Conservation (phyloP, 2,797 vertebrate genomes). For the Heteromormyrus szaboi region DNA sequence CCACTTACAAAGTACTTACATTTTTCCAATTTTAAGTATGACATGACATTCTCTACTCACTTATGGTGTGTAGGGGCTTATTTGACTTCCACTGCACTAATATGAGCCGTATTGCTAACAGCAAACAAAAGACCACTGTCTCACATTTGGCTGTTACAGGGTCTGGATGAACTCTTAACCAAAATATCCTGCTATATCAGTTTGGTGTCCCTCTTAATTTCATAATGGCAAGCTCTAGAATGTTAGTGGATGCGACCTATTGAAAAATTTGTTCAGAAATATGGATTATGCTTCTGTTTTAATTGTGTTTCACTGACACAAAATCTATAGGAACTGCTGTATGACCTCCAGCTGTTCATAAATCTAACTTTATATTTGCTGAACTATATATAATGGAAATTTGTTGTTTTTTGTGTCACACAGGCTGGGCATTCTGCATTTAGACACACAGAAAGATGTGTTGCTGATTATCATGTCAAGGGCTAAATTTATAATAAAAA, state of each 20-base stretch:
- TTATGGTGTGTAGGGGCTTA: neutral
- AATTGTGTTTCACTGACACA: neutral
- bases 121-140: neutral
- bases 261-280: neutral
- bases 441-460: neutral
- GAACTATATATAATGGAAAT: neutral
- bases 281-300: neutral
- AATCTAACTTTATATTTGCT: conserved; percentile 9
- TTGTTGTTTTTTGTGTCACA: neutral
- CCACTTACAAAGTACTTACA: neutral
- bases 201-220: neutral
- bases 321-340: neutral
- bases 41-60: neutral
- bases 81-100: neutral
- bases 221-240: neutral
- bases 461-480: neutral
- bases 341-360: neutral
- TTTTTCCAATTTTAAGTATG: neutral
- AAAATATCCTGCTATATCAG: neutral
- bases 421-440: neutral
- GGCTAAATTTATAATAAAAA: neutral
- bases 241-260: conserved; percentile 1
- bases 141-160: neutral
- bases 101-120: neutral
- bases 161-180: neutral